Evolutionary conservation across 2,888 invertebrate species (phyloP).

Genomic region (Camponotus fellah): DNA sequence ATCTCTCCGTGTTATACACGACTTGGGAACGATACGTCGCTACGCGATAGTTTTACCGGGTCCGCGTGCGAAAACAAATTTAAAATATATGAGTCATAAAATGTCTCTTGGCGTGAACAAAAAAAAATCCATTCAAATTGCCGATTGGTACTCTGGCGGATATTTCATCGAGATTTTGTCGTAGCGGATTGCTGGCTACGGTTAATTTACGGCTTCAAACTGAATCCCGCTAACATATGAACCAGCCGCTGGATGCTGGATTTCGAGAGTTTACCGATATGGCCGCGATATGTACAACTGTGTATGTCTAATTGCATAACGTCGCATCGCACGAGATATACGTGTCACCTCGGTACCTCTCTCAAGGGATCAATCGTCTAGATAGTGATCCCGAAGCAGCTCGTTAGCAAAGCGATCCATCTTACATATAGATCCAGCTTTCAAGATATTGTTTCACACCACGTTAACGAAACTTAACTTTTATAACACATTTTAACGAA

Average conservation of each 20-base stretch:
- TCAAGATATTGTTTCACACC: constrained; percentile 2
- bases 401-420: constrained; percentile 4
- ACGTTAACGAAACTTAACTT: background rate
- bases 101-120: background rate
- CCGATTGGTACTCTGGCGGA: constrained; percentile 18
- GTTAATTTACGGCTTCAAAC: constrained; percentile 65
- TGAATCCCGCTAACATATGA: constrained; percentile 57
- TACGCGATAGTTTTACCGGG: background rate
- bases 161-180: constrained; percentile 44
- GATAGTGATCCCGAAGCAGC: constrained; percentile 60
- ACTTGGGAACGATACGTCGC: background rate
- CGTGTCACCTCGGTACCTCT: constrained; percentile 57
- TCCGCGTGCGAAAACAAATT: background rate
- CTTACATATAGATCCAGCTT: constrained; percentile 19
- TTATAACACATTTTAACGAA: background rate
- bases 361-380: constrained; percentile 65
- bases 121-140: constrained; percentile 15
- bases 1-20: constrained; percentile 7
- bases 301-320: constrained; percentile 71
- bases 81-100: constrained; percentile 30
- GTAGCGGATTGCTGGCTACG: constrained; percentile 13
- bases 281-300: constrained; percentile 54
- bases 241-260: constrained; percentile 62
- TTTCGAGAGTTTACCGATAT: constrained; percentile 77
- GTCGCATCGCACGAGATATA: constrained; percentile 42